Percentiles rank a stretch among this genome's conserved stretches.
Conservation (phyloP, 2,888 invertebrate species). For the Orgyia antiqua region DNA sequence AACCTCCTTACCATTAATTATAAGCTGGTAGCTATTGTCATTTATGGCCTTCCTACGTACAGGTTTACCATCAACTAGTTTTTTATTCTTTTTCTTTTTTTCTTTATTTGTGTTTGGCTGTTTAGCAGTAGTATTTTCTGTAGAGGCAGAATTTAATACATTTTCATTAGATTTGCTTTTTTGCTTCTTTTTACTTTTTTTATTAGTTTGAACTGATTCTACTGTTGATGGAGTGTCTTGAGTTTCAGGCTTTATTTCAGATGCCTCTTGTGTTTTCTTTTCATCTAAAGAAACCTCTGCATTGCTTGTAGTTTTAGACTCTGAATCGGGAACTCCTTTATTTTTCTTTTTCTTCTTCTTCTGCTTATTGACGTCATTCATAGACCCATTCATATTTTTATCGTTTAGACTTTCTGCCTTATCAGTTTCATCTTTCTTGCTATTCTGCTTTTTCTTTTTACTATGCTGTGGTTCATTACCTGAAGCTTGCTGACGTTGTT, state of each 20-base stretch:
- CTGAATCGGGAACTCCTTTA: background rate
- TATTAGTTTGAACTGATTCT: constrained; percentile 1
- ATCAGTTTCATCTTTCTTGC: constrained; percentile 1
- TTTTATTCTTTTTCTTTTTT: constrained; percentile 27
- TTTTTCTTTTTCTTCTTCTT: background rate
- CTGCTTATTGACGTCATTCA: background rate
- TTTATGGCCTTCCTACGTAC: constrained; percentile 62
- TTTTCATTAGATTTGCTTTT: constrained; percentile 7
- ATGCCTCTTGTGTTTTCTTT: constrained; percentile 15
- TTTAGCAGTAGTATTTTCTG: background rate
- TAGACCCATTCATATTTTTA: background rate
- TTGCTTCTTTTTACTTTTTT: constrained; percentile 27
- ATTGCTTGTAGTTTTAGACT: constrained; percentile 1
- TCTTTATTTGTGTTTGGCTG: background rate
- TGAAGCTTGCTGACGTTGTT: constrained; percentile 6
- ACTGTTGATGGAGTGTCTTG: constrained; percentile 2
- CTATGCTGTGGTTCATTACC: constrained; percentile 19
- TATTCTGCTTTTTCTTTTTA: constrained; percentile 26
- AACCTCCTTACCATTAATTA: constrained; percentile 81
- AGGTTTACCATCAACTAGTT: constrained; percentile 43
- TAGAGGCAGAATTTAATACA: constrained; percentile 3
- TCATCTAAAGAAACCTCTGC: constrained; percentile 4
- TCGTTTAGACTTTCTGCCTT: constrained; percentile 1
- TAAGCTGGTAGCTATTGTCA: constrained; percentile 69
- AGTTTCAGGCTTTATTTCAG: constrained; percentile 1